Base-by-base conservation (phyloP, 2,888 invertebrate species). In the Sphinx pinastri region DNA sequence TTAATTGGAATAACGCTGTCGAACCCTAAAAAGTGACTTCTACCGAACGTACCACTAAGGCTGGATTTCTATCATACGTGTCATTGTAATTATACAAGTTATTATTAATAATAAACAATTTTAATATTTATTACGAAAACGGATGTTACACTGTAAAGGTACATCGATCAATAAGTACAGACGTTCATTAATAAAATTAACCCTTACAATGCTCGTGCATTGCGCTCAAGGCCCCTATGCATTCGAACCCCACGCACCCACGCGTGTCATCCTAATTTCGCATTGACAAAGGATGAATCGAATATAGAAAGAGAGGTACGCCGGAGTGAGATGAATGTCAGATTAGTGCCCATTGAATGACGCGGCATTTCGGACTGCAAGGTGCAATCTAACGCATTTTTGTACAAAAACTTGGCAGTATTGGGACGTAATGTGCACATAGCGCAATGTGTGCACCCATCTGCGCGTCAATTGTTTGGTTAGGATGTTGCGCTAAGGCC, bases 301-400 rank as follows among this genome's bases (percentile, higher is more conserved):
- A 84, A 88, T 83, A 81, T 83, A 80, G 88, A 88, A 75, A 77
- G 49, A 63, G 45, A 59, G 63, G 54, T 11, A 74, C 57, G 75
- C 69, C 60, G 74, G 84, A 88, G 83, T 68, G 84, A 80, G 88
- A 88, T 77, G 77, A 74, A 74, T 73, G 45, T 67, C 73, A 86
- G 91, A 92, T 92, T 91, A 90, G 82, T 80, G 82, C 71, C 83
- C 81, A 89, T 90, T 91, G 89, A 82, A 86, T 89, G 90, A 89
- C 85, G 86, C 76, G 76, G 81, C 86, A 83, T 85, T 87, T 83
- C 75, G 84, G 73, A 77, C 75, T 77, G 92, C 92, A 93, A 93
- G 93, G 93, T 93, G 93, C 88, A 87, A 78, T 79, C 74, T 85
- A 92, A 91, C 92, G 91, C 91, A 92, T 92, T 92, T 92, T 90